Percentiles rank a stretch among this genome's conserved stretches.
Evolutionary conservation across 2,888 invertebrate genomes (phyloP).

Genomic region (Oxyteleia sp.): DNA sequence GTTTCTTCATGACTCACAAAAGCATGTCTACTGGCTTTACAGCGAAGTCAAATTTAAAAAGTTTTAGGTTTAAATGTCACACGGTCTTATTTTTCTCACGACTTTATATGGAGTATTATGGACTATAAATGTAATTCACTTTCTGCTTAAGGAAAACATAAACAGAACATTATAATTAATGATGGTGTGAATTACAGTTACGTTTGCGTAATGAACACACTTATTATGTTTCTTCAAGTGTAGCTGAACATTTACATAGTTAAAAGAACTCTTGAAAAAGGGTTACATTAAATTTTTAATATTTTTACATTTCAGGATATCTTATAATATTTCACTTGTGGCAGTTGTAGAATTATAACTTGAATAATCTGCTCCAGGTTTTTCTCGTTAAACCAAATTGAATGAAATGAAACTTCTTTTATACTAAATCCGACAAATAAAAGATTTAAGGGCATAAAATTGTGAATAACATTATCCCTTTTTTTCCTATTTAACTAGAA

Average conservation of each 20-base stretch:
- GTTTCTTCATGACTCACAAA: no score
- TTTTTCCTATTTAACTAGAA: no score
- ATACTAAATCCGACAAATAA: no score
- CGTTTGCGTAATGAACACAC: constrained; percentile 24
- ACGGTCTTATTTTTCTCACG: constrained; percentile 13
- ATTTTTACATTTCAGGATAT: neutral
- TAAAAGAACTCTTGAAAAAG: neutral
- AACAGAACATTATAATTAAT: constrained; percentile 37
- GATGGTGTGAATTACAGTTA: constrained; percentile 56
- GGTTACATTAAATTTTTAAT: neutral
- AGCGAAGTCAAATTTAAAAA: no score
- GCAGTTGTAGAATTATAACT: neutral
- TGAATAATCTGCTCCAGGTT: no score
- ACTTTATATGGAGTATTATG: neutral
- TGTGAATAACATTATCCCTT: no score
- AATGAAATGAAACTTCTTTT: no score
- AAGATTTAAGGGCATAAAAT: no score
- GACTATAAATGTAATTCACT: constrained; percentile 36
- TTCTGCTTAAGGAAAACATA: constrained; percentile 45
- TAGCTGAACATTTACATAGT: constrained; percentile 31
- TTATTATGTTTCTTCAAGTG: constrained; percentile 29
- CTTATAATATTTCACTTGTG: neutral
- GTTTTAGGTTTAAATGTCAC: no score
- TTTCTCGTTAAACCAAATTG: no score
- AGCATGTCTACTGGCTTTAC: no score